Base-by-base conservation (phyloP, 2,888 invertebrate species). In the Blastobasis lacticolella region DNA sequence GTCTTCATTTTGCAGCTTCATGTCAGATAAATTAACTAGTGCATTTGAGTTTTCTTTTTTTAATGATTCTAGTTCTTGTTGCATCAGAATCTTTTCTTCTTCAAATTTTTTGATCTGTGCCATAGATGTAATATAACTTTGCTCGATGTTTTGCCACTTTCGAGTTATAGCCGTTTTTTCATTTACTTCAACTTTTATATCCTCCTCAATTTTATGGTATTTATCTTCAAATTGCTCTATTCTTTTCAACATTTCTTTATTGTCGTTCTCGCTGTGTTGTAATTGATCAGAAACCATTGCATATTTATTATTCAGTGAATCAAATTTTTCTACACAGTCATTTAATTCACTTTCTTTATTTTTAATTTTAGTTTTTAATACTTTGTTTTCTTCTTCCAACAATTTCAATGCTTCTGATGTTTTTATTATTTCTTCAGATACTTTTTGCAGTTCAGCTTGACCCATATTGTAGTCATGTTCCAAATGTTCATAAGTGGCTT, bases 381-480 rank as follows among this genome's bases (percentile, higher is more conserved):
- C 61, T 49, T 70, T 58, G 57, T 72, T 70, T 55, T 71, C 65
- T 38, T 49, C 62, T 50, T 61, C 61, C 41, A 69, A 52, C n/a
- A 50, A 46, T 50, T 59, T 56, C 23, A 75, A 51, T 58, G 74
- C 64, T 49, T 54, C 56, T 5, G 52, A 50, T 6, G 59, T 52
- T 40, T 47, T 53, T 55, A 62, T 57, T 57, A 63, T 57, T 55
- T 67, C 58, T 42, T 67, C 56, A 5, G 55, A 48, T 23, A 62
- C 47, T 23, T 54, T 57, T 50, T 63, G 52, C 36, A 72, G 51
- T 56, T 74, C 63, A 10, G 57, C 62, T 64, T 73, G 59, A 55
- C 74, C 65, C 4, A 48, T 56, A 38, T 53, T 49, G 40, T 64
- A 55, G 6, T 57, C 48, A 10, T 42, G 50, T 51, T 56, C 43